phyloP scores from a whole-genome alignment of 2,113 vertebrate species.

The Rallus limicola region DNA sequence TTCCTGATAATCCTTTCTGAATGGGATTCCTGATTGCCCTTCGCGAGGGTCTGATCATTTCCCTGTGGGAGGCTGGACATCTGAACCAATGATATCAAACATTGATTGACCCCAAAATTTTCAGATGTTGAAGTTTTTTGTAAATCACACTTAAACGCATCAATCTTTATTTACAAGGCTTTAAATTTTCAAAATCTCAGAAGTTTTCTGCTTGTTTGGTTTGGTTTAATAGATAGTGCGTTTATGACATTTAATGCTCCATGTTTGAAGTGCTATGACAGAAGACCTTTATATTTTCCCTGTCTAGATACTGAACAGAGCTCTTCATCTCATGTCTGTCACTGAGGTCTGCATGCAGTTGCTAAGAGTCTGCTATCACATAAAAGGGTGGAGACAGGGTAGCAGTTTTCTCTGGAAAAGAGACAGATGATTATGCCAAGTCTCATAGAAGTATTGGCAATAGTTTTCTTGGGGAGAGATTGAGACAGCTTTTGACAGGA shows the following conservation, averaged over 20 bases:
- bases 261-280: not conserved
- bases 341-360: not conserved
- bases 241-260: not conserved
- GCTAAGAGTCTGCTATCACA: conserved; percentile 23
- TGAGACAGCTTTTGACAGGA: conserved; percentile 24
- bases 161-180: not conserved
- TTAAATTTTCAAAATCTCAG: not conserved
- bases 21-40: not conserved
- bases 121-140: not conserved
- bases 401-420: conserved; percentile 53
- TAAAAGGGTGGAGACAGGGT: conserved; percentile 45
- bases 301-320: not conserved
- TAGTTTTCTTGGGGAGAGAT: conserved; percentile 1
- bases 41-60: not conserved
- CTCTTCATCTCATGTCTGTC: not conserved
- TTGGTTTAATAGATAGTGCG: not conserved
- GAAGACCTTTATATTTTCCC: not conserved
- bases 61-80: not conserved
- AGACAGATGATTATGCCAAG: conserved; percentile 26
- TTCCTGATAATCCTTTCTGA: conserved; percentile 11
- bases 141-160: not conserved
- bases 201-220: not conserved
- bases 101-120: not conserved
- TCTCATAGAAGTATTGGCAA: conserved; percentile 12
- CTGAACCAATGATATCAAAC: not conserved